Evolutionary conservation across 2,113 vertebrate genomes (phyloP).

Genomic region (Archilochus colubris): DNA sequence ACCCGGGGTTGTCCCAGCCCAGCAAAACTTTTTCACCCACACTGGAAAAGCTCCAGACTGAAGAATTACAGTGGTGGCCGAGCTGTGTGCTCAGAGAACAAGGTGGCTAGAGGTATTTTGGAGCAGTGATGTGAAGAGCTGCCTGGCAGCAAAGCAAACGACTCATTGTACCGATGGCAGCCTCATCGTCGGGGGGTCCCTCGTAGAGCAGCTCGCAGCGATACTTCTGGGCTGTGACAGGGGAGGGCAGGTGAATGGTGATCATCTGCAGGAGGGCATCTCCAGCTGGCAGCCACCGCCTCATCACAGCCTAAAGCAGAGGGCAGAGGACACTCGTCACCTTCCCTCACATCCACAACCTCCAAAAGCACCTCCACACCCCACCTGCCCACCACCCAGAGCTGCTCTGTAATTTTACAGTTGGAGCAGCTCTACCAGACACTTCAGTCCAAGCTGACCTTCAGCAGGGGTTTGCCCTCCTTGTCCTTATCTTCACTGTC

Average conservation of each 20-base stretch:
- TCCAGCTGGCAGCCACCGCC: constrained; percentile 93
- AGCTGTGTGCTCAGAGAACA: neutral
- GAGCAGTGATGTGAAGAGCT: neutral
- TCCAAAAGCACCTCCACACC: neutral
- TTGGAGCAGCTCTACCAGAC: neutral
- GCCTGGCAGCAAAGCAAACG: neutral
- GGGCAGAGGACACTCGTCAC: neutral
- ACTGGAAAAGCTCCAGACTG: neutral
- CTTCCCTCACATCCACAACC: neutral
- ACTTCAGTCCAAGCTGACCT: constrained; percentile 58
- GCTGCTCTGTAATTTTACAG: neutral
- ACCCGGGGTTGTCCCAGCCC: too few species aligned
- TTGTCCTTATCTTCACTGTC: constrained; percentile 91
- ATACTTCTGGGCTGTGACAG: constrained; percentile 94
- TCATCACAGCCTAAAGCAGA: constrained; percentile 87
- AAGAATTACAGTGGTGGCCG: neutral
- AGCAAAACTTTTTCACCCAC: neutral
- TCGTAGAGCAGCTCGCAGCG: constrained; percentile 96
- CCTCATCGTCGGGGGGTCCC: constrained; percentile 91
- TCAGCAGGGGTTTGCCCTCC: constrained; percentile 92
- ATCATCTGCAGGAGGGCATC: constrained; percentile 98
- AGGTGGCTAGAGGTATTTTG: rapidly evolving
- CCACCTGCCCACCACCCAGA: neutral
- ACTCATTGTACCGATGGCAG: constrained; percentile 85
- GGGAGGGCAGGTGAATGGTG: constrained; percentile 96